Evolutionary conservation across 2,888 invertebrate genomes (phyloP), one percentile per base, ranked within the genome.

Genomic region (Schrankia costaestrigalis): DNA sequence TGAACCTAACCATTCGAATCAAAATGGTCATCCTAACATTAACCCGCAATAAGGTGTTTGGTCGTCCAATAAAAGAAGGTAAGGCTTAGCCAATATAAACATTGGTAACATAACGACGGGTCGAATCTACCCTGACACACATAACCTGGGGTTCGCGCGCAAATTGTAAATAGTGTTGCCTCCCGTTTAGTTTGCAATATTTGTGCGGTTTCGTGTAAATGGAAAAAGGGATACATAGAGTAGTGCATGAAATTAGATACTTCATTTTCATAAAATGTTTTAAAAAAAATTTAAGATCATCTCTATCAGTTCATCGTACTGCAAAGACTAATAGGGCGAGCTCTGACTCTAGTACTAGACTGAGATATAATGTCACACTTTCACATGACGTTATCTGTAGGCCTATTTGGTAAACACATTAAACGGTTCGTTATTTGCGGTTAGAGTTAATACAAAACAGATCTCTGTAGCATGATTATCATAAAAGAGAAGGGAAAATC

Each of bases 181-280:
- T 66, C 75, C 73, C 78, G 81, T 85, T 87, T 86, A 87, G 84
- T 79, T 83, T 74, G 81, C 83, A 82, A 84, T 86, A 85, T 85
- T 86, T 82, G 82, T 81, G 82, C 71, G 82, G 77, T 76, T 69
- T 66, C 76, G 77, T 83, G 79, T 65, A 85, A 86, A 85, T 84
- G 84, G 85, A 83, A 86, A 85, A 85, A 83, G 72, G 67, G 63
- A 54, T 46, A 15, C 24, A 46, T 35, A 84, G 81, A 68, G 53
- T 43, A 66, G 4, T 24, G 24, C 7, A 9, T 5, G 15, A n/a
- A 9, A 2, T 14, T 1, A 11, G 28, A 17, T 5, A 13, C 12
- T 5, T 6, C 9, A 9, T 3, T 10, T 18, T 18, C 10, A 21
- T 26, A 12, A 0, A 9, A n/a, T 6, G 3, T 17, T 4, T 17